These are phyloP conservation scores for Cydia fagiglandana DNA, from an alignment of 1,140 invertebrate species.

Conservation along the genomic window DNA sequence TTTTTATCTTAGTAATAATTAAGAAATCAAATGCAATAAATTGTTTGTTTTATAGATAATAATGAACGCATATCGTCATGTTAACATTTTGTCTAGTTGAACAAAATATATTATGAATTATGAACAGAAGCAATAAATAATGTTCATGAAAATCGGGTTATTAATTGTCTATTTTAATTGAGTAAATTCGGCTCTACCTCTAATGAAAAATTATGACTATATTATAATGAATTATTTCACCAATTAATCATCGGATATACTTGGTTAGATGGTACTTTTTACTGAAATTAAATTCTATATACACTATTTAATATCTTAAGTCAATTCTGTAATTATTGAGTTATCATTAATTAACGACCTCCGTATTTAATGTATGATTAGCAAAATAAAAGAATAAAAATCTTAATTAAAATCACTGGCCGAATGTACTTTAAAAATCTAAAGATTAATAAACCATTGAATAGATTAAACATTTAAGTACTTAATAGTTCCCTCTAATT, in stretches of 20 bases:
- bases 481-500: neutral
- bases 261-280: neutral
- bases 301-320: neutral
- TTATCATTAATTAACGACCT: too few species aligned
- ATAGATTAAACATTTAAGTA: neutral
- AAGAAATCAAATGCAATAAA: slow-evolving; percentile 41
- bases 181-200: too few species aligned
- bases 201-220: too few species aligned
- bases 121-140: slow-evolving; percentile 22
- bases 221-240: too few species aligned
- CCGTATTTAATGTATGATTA: too few species aligned
- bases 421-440: neutral
- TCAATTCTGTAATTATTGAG: neutral
- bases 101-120: neutral
- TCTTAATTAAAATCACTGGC: neutral
- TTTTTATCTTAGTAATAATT: slow-evolving; percentile 24
- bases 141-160: neutral
- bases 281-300: neutral
- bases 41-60: slow-evolving; percentile 37
- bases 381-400: too few species aligned
- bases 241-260: neutral
- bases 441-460: neutral
- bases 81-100: slow-evolving; percentile 5
- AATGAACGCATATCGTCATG: slow-evolving; percentile 26
- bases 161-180: neutral